phyloP scores from a whole-genome alignment of 2,797 vertebrate genomes.

The Sardinella longiceps region DNA sequence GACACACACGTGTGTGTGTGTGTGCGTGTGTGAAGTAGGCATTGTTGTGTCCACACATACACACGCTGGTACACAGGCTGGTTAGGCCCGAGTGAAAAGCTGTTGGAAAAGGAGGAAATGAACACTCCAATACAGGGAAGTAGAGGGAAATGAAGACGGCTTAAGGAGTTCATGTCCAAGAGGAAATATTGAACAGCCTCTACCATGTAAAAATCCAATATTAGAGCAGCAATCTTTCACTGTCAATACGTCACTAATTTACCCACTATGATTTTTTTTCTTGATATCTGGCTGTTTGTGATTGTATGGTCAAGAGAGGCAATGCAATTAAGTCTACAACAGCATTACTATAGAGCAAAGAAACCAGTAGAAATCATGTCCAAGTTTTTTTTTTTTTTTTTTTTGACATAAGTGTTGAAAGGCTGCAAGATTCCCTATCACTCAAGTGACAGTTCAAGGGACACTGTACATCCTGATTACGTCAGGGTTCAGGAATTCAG shows the following conservation, averaged over 20 bases:
- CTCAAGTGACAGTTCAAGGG: background rate
- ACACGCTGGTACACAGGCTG: background rate
- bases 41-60: background rate
- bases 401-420: background rate
- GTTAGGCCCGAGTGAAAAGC: background rate
- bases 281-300: background rate
- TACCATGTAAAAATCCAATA: background rate
- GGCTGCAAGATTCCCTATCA: background rate
- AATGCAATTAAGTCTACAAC: too few relatives aligned
- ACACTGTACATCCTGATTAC: too few relatives aligned
- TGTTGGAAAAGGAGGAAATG: slow-evolving; percentile 10
- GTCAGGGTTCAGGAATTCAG: too few relatives aligned
- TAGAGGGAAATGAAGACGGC: background rate
- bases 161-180: background rate
- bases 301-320: background rate
- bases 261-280: background rate
- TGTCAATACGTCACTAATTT: too few relatives aligned
- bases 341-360: background rate
- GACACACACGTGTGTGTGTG: background rate
- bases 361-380: too few relatives aligned
- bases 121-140: background rate
- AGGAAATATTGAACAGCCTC: background rate
- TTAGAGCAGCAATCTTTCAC: background rate
- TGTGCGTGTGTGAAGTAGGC: background rate
- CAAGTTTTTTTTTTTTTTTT: too few relatives aligned